These are phyloP conservation scores for Brachystomella parvula DNA, from an alignment of 1,140 invertebrate genomes.

Conservation along the genomic window DNA sequence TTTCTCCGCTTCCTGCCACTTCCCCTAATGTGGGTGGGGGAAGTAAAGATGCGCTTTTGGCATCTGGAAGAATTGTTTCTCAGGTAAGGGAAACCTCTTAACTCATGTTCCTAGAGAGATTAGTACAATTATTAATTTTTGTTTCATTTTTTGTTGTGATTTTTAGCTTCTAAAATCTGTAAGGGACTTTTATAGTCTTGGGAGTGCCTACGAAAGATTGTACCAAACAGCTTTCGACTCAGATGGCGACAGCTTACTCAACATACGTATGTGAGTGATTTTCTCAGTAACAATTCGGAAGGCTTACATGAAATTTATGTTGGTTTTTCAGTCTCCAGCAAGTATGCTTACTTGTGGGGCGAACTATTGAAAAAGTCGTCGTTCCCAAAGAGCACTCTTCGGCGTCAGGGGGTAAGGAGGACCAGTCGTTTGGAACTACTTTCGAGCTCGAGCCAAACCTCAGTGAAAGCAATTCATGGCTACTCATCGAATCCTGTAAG, in stretches of 20 bases:
- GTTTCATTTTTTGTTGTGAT: slow-evolving; percentile 23
- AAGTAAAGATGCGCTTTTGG: slow-evolving; percentile 69
- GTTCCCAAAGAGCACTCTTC: slow-evolving; percentile 44
- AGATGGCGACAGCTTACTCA: slow-evolving; percentile 71
- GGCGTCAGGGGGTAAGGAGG: slow-evolving; percentile 41
- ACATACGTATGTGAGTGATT: slow-evolving; percentile 58
- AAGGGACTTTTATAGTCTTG: slow-evolving; percentile 62
- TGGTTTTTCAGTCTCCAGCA: slow-evolving; percentile 57
- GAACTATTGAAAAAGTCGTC: slow-evolving; percentile 62
- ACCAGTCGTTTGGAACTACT: slow-evolving; percentile 46
- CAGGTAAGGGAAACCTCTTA: slow-evolving; percentile 47
- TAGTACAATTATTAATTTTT: neutral
- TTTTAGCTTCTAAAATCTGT: slow-evolving; percentile 63
- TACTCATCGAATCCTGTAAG: slow-evolving; percentile 39
- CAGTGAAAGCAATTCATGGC: slow-evolving; percentile 31
- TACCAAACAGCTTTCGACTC: slow-evolving; percentile 91
- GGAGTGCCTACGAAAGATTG: slow-evolving; percentile 68
- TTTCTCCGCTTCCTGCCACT: slow-evolving; percentile 85
- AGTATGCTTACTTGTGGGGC: slow-evolving; percentile 62
- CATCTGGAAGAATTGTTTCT: slow-evolving; percentile 71
- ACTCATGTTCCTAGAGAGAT: slow-evolving; percentile 17
- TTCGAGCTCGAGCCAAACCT: slow-evolving; percentile 24
- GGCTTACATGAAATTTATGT: slow-evolving; percentile 6
- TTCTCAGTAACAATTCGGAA: slow-evolving; percentile 8
- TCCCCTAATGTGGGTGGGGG: slow-evolving; percentile 68